Percentiles rank a stretch among this genome's conserved stretches.
These are phyloP conservation scores for Cataglyphis rosenhaueri DNA, from an alignment of 2,888 invertebrate genomes.

Conservation along the genomic window DNA sequence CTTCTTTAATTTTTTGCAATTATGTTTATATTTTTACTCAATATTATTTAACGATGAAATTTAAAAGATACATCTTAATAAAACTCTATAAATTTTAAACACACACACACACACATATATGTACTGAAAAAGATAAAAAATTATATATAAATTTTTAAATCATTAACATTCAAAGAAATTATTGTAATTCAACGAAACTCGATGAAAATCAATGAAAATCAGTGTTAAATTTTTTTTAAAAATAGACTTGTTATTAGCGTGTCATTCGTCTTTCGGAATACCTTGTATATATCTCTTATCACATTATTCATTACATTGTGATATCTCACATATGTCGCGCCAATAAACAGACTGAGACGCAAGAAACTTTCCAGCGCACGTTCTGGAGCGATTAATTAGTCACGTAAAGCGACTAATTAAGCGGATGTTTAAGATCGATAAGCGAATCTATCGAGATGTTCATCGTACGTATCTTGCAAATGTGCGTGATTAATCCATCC, in stretches of 20 bases:
- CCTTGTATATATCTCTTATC: constrained; percentile 32
- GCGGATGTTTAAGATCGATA: background rate
- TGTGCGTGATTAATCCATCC: constrained; percentile 15
- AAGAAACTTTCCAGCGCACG: constrained; percentile 13
- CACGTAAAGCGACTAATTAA: background rate
- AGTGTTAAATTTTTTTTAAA: background rate
- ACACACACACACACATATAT: background rate
- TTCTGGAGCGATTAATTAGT: constrained; percentile 1
- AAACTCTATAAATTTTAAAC: background rate
- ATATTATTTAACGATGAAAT: background rate
- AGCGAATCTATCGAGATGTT: background rate
- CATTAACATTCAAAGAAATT: background rate
- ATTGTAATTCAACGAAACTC: background rate
- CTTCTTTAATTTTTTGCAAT: background rate
- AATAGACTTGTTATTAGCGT: background rate
- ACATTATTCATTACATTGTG: constrained; percentile 38
- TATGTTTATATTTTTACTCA: background rate
- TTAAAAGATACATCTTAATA: background rate
- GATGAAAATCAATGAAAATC: background rate
- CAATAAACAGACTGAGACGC: background rate
- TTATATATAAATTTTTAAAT: background rate
- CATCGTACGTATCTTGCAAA: background rate
- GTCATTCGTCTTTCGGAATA: background rate
- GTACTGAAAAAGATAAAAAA: background rate
- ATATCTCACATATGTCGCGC: background rate